phyloP scores from a whole-genome alignment of 1,140 invertebrate genomes.

The Mycetomoellerius zeteki region DNA sequence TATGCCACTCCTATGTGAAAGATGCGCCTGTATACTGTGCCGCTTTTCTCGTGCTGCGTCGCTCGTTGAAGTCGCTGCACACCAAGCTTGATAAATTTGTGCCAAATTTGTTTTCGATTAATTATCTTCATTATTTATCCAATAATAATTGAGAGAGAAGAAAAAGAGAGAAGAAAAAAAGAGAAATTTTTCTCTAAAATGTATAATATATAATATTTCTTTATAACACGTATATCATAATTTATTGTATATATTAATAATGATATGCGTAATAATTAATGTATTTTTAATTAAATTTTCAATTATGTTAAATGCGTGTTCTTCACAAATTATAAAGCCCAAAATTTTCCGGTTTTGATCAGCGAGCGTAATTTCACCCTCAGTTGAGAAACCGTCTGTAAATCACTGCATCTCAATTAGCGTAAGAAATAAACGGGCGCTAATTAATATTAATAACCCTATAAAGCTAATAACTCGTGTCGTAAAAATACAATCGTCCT shows the following conservation, averaged over 20 bases:
- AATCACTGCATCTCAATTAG: constrained; percentile 26
- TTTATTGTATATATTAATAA: constrained; percentile 19
- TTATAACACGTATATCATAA: neutral
- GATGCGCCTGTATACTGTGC: neutral
- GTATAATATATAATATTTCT: neutral
- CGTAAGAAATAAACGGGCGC: constrained; percentile 28
- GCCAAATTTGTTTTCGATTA: neutral
- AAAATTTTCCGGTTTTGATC: neutral
- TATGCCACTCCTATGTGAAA: neutral
- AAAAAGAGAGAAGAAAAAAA: neutral
- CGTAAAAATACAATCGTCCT: constrained; percentile 36
- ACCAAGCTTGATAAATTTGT: neutral
- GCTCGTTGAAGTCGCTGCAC: neutral
- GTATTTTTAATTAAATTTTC: neutral
- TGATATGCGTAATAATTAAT: neutral
- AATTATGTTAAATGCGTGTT: neutral
- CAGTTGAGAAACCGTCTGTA: neutral
- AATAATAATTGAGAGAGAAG: neutral
- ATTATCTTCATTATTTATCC: neutral
- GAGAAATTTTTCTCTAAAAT: neutral
- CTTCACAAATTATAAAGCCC: neutral
- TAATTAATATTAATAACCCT: constrained; percentile 55
- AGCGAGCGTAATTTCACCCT: constrained; percentile 7
- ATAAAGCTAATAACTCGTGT: constrained; percentile 38
- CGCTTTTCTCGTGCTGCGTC: neutral